Conservation (phyloP, 2,113 vertebrate genomes). For the Periophthalmodon schlosseri region DNA sequence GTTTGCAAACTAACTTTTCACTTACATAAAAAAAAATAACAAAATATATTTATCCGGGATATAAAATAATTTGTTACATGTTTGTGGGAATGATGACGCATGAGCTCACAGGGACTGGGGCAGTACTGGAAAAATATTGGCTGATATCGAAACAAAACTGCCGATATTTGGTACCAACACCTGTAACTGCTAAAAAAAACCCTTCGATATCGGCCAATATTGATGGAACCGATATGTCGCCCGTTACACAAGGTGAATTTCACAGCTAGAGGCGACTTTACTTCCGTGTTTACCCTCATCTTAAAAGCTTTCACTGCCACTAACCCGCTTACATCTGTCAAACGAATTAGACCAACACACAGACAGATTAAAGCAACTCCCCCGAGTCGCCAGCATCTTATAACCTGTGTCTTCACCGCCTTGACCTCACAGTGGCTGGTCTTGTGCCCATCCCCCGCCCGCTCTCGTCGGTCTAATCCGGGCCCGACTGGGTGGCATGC, state of each 20-base stretch:
- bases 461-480: conserved; percentile 60
- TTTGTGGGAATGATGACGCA: too few species aligned
- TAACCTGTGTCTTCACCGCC: conserved; percentile 48
- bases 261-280: not conserved
- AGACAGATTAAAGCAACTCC: conserved; percentile 59
- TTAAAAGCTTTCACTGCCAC: conserved; percentile 35
- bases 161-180: too few species aligned
- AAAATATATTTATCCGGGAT: too few species aligned
- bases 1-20: too few species aligned
- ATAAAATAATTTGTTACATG: too few species aligned
- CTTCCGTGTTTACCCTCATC: conserved; percentile 46
- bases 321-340: conserved; percentile 48
- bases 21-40: too few species aligned
- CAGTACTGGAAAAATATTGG: too few species aligned
- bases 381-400: conserved; percentile 28
- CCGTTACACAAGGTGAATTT: not conserved
- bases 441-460: conserved; percentile 54
- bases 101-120: too few species aligned
- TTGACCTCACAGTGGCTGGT: conserved; percentile 49
- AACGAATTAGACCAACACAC: conserved; percentile 43
- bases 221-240: too few species aligned
- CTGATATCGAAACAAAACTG: too few species aligned
- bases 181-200: too few species aligned
- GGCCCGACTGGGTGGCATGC: conserved; percentile 51
- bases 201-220: too few species aligned